Evolutionary conservation across 2,797 vertebrate species (phyloP), one percentile per base, ranked within the genome.

Genomic region (Sternotherus odoratus): DNA sequence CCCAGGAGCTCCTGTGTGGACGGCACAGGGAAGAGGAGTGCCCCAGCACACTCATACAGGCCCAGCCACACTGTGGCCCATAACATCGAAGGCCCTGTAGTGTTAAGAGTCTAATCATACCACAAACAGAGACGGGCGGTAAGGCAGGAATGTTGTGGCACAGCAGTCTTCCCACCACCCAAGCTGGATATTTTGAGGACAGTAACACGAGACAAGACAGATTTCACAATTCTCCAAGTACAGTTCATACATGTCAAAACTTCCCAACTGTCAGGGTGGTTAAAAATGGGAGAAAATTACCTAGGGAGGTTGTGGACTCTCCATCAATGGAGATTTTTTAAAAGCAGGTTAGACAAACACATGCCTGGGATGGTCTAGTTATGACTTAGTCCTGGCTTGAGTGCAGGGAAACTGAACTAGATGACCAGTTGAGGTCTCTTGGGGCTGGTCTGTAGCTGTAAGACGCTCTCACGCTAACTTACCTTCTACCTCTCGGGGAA

Each of bases 91-190:
- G 46, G 24, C n/a, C 56, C 50, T 50, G 82, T 26, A 3, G 2
- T 78, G 43, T n/a, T 46, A 91, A 24, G 21, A 79, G 79, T 77
- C 24, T 28, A 9, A 81, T 28, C 17, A 39, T 53, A 69, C 77
- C 63, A 75, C 72, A 24, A 56, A 19, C 39, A 91, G 63, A 39
- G 49, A 84, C 82, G 13, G 36, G 77, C 82, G 5, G 5, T 4
- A 80, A n/a, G 2, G 16, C 28, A 74, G 26, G 54, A 56, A 4
- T 12, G 54, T 57, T 86, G 83, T 0, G 0, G 60, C 26, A 66
- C 0, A 0, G 74, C 48, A 33, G 2, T 89, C 57, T 77, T 89
- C 6, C 0, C 1, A 56, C 46, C n/a, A 66, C 6, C 33, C 43
- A 82, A 91, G 17, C 80, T 79, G 30, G 24, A 85, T 36, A 85